A percentile compares a stretch with the other conserved stretches of the same genome.
Evolutionary conservation across 2,888 invertebrate genomes (phyloP).

Genomic region (Piscicola geometra): DNA sequence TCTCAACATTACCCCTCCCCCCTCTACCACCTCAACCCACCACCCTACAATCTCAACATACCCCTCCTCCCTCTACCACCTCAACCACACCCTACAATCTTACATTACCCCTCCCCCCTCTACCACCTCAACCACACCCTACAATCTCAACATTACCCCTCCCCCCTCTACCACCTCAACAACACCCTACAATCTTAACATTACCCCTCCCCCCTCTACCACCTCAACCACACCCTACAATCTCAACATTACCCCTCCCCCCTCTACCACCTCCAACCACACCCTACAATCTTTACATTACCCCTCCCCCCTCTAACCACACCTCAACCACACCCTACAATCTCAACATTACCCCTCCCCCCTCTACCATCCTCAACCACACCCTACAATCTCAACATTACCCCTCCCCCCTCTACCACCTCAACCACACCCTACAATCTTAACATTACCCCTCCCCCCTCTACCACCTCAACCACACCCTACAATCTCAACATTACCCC

Average conservation of each 20-base stretch:
- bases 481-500: constrained; percentile 68
- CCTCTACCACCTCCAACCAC: neutral
- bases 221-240: neutral
- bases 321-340: too few relatives aligned
- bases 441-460: neutral
- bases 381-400: neutral
- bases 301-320: too few relatives aligned
- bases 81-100: neutral
- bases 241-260: too few relatives aligned
- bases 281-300: too few relatives aligned
- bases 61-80: neutral
- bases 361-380: neutral
- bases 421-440: neutral
- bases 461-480: constrained; percentile 33
- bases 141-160: constrained; percentile 69
- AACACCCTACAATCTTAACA: too few relatives aligned
- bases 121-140: constrained; percentile 33
- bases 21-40: neutral
- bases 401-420: neutral
- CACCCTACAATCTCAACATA: neutral
- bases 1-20: neutral
- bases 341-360: neutral
- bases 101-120: neutral
- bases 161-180: constrained; percentile 55
- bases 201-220: neutral